Evolutionary conservation across 2,113 vertebrate species (phyloP).

Genomic region (Peromyscus californicus): DNA sequence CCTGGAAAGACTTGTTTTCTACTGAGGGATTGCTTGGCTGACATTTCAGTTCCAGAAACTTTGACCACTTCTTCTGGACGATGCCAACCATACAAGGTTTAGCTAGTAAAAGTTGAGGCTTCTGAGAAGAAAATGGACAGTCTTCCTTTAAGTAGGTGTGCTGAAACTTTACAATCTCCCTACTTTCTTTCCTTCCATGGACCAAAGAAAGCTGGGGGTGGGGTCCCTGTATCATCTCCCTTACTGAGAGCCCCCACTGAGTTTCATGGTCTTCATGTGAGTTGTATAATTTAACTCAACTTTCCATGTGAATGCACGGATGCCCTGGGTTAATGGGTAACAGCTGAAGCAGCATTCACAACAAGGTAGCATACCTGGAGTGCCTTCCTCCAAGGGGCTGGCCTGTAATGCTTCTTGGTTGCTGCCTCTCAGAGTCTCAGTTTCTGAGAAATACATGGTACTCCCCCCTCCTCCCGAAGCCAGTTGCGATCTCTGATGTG

Average conservation of each 20-base stretch:
- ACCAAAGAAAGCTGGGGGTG: neutral
- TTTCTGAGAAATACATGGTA: conserved; percentile 7
- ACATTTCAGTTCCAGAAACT: conserved; percentile 31
- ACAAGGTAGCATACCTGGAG: neutral
- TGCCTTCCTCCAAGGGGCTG: neutral
- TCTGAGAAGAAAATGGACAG: neutral
- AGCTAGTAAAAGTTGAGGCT: conserved; percentile 1
- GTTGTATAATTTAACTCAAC: conserved; percentile 37
- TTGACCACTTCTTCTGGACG: conserved; percentile 8
- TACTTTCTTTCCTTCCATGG: conserved; percentile 45
- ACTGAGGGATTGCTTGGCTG: neutral
- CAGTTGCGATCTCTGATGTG: neutral
- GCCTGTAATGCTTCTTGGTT: neutral
- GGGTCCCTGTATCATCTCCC: neutral
- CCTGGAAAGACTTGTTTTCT: neutral
- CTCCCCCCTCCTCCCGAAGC: neutral
- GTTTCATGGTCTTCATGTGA: conserved; percentile 57
- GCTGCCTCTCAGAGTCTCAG: neutral
- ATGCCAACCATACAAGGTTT: neutral
- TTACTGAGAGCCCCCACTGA: neutral
- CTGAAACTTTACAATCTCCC: neutral
- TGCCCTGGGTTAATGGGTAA: conserved; percentile 61
- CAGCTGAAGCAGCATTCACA: conserved; percentile 19
- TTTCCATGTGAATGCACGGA: neutral
- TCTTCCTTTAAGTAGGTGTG: neutral